Evolutionary conservation across 1,140 invertebrate genomes (phyloP).

Genomic region (Stratiolaelaps scimitus): DNA sequence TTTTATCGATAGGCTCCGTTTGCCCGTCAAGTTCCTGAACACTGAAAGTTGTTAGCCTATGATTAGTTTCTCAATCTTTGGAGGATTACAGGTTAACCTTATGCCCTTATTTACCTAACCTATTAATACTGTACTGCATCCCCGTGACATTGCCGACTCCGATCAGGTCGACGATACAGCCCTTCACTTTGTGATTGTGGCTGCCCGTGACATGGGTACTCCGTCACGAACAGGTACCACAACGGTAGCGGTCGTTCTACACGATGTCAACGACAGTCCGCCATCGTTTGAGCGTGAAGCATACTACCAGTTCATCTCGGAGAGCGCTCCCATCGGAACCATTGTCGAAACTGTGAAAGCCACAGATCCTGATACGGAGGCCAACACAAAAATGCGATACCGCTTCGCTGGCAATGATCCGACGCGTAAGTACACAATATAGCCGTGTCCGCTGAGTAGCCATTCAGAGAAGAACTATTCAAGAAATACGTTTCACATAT

Average conservation of each 20-base stretch:
- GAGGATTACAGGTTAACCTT: too few relatives aligned
- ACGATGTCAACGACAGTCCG: slow-evolving; percentile 44
- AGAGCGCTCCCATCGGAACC: slow-evolving; percentile 39
- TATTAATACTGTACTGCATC: too few relatives aligned
- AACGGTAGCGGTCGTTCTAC: slow-evolving; percentile 51
- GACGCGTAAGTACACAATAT: background rate
- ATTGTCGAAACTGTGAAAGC: slow-evolving; percentile 42
- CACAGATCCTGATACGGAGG: slow-evolving; percentile 41
- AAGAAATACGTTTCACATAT: too few relatives aligned
- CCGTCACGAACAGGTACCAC: slow-evolving; percentile 47
- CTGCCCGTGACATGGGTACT: slow-evolving; percentile 41
- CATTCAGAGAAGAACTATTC: too few relatives aligned
- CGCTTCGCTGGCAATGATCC: slow-evolving; percentile 34
- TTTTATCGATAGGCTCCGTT: too few relatives aligned
- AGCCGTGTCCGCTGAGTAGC: too few relatives aligned
- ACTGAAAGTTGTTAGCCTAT: too few relatives aligned
- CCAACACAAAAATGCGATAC: slow-evolving; percentile 43
- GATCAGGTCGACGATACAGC: slow-evolving; percentile 35
- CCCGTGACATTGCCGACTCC: too few relatives aligned
- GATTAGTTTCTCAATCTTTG: too few relatives aligned
- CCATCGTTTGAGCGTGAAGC: slow-evolving; percentile 42
- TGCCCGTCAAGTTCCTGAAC: too few relatives aligned
- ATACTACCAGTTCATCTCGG: slow-evolving; percentile 39
- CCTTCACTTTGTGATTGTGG: slow-evolving; percentile 40
- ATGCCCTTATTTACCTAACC: too few relatives aligned